Evolutionary conservation across 2,888 invertebrate genomes (phyloP), one percentile per base, ranked within the genome.

Genomic region (Aplocera efformata): DNA sequence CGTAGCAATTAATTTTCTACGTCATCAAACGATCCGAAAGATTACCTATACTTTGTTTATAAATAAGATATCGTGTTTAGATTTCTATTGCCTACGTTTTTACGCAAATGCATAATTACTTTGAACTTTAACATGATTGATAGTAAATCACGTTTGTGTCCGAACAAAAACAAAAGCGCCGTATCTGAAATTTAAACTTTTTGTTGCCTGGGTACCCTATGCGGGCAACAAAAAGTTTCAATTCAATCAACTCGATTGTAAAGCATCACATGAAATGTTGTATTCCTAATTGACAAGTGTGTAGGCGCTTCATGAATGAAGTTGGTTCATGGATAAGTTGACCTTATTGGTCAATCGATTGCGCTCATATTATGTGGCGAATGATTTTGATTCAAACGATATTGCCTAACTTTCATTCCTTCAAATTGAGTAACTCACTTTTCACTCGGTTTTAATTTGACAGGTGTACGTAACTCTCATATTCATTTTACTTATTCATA

Each of bases 291-390:
- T 46, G 41, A 42, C 40, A 44, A 38, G 26, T 26, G 39, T 40
- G 48, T 48, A 43, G 46, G 42, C 38, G 45, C 38, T 41, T 17
- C 27, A 24, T 43, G 36, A 47, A 47, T 47, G 35, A 42, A 26
- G 22, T 44, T 30, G 41, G 32, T 38, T 25, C 39, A 37, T 11
- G 43, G 35, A 38, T 32, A 30, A 13, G 42, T 30, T 42, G 42
- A 47, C 43, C 48, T 42, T 46, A 44, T 44, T 40, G 37, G 40
- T 35, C 37, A 42, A 36, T 42, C 34, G 39, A 49, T 49, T 36
- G 42, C 29, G 31, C 6, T 34, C 25, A 42, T 37, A 30, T 43
- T 37, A 34, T 42, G 27, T 35, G 27, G 33, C 27, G 23, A 40
- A 29, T 30, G n/a, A n/a, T n/a, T n/a, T n/a, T n/a, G n/a, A n/a